Evolutionary conservation across 2,888 invertebrate species (phyloP).

Genomic region (Lomographa bimaculata): DNA sequence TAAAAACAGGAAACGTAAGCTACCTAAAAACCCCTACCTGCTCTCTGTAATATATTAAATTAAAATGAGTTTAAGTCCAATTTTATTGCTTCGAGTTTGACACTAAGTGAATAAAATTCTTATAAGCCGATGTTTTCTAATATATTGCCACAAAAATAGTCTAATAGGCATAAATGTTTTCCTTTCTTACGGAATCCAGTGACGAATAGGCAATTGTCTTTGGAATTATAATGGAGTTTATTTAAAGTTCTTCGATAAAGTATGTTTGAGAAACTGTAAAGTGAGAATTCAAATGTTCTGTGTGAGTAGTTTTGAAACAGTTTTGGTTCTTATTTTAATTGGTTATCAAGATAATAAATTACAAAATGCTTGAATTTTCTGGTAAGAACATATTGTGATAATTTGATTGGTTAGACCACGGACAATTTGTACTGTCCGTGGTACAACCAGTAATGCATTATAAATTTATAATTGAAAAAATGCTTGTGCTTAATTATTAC

Average conservation of each 20-base stretch:
- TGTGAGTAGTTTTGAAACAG: neutral
- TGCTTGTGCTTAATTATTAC: too few relatives aligned
- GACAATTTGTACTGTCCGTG: too few relatives aligned
- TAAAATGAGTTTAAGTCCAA: conserved; percentile 65
- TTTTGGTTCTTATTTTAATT: too few relatives aligned
- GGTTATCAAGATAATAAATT: too few relatives aligned
- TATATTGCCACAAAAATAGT: conserved; percentile 38
- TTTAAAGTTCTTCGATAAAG: conserved; percentile 3
- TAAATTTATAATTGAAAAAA: too few relatives aligned
- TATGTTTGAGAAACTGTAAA: neutral
- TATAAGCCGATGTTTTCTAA: conserved; percentile 52
- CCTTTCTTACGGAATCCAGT: conserved; percentile 10
- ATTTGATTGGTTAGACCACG: too few relatives aligned
- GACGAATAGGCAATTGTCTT: conserved; percentile 21
- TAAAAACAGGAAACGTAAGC: conserved; percentile 54
- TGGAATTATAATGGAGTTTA: conserved; percentile 25
- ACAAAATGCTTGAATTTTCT: too few relatives aligned
- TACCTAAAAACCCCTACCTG: conserved; percentile 44
- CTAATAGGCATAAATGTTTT: conserved; percentile 18
- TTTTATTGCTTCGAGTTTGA: conserved; percentile 58
- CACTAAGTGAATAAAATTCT: conserved; percentile 58
- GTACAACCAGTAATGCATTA: too few relatives aligned
- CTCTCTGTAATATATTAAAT: conserved; percentile 67
- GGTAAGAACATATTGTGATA: too few relatives aligned
- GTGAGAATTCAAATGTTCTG: neutral